Conservation (phyloP, 2,113 vertebrate species). For the Microcebus tavaratra region DNA sequence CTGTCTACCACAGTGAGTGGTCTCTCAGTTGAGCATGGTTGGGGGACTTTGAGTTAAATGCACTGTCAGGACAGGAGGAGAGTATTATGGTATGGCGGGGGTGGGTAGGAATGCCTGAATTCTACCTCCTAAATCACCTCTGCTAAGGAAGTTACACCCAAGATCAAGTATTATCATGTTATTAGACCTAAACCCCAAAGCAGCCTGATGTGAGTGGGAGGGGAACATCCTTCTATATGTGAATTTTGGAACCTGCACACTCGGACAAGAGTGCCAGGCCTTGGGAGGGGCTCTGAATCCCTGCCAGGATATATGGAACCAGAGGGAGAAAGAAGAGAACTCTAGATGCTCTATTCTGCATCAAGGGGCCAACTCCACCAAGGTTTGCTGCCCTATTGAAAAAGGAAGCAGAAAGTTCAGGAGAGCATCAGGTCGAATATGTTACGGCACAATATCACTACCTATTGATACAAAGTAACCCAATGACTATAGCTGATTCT, state of each 20-base stretch:
- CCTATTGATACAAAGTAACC: background rate
- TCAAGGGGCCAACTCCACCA: background rate
- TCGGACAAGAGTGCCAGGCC: background rate
- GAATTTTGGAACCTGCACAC: background rate
- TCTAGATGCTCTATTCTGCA: background rate
- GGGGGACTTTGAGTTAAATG: background rate
- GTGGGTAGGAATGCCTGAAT: background rate
- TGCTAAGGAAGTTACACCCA: background rate
- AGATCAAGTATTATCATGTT: background rate
- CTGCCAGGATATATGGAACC: background rate
- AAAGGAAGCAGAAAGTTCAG: background rate
- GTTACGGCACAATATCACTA: background rate
- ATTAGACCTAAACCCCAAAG: background rate
- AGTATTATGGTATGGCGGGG: background rate
- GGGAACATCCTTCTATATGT: background rate
- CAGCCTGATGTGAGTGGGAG: background rate
- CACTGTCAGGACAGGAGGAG: background rate
- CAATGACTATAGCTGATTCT: background rate
- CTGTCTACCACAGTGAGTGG: conserved; percentile 95
- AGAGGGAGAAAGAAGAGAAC: background rate
- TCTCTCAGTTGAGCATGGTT: conserved; percentile 27
- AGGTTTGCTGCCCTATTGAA: background rate
- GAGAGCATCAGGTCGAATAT: background rate
- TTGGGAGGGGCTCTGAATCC: background rate
- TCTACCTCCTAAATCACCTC: background rate